Base-by-base conservation (phyloP, 2,888 invertebrate species). In the Oasisia sp. region DNA sequence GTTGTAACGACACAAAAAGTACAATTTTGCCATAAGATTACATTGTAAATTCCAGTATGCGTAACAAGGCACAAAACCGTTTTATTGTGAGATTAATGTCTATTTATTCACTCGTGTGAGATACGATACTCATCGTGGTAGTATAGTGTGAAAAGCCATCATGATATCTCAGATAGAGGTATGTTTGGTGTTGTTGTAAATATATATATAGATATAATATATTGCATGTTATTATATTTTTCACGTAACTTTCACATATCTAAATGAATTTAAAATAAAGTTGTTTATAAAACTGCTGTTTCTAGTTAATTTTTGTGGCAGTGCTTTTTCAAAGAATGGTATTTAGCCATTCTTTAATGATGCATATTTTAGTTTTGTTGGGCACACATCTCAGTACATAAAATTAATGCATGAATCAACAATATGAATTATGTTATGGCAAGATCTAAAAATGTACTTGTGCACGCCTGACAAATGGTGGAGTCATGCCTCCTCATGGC, bases 171-270 rank as follows among this genome's bases (percentile, higher is more conserved):
- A 19, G 74, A 74, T 74, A 74, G 74, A 74, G 74, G 74, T 74
- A 7, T 74, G 19, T 74, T 19, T 74, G 27, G 14, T 74, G 27
- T 74, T 74, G 74, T 74, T 27, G 27, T 27, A 27, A 74, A 27
- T 74, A 74, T 74, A 27, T 74, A n/a, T 74, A 74, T 74, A n/a
- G 19, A 74, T 74, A n/a, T 74, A 74, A 74, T 74, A 74, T 74
- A 74, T 74, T 74, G 74, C 74, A 74, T 74, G 74, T 74, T 74
- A 74, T 74, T 74, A 74, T 74, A 74, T 74, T 74, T 74, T 74
- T 74, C 74, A 74, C 27, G 74, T 74, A 74, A 27, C 74, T 74
- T 50, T 50, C 19, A 74, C 74, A 74, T 74, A 74, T 74, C 74
- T 74, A 5, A 74, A 27, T n/a, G 38, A 38, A 38, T 38, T 38